These are phyloP conservation scores for Neopelma chrysocephalum DNA, from an alignment of 2,797 vertebrate genomes.

Conservation along the genomic window DNA sequence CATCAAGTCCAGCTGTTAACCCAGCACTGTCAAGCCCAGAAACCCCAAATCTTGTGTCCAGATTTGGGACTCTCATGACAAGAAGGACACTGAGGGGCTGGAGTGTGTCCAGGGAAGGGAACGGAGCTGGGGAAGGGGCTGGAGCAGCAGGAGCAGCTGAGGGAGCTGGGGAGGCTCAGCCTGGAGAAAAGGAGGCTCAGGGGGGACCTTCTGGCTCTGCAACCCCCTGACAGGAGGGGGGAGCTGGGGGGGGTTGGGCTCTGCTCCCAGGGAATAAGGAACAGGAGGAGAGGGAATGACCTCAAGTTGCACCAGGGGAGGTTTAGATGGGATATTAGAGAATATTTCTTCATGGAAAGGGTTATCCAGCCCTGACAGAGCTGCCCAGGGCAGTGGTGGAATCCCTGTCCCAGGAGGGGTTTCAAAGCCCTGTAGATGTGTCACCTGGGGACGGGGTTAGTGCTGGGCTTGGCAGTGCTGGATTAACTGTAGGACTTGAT, in stretches of 20 bases:
- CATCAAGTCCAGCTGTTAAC: not conserved
- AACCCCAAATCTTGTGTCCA: not conserved
- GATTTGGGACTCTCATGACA: not conserved
- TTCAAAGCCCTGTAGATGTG: not conserved
- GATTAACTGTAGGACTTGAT: accelerated
- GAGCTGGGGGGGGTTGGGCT: not conserved
- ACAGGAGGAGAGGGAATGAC: not conserved
- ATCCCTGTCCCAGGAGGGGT: not conserved
- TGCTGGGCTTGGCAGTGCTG: not conserved
- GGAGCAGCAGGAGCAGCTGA: not conserved
- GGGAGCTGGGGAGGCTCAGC: not conserved
- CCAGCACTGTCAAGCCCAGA: not conserved
- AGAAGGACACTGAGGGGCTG: not conserved
- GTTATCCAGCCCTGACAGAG: not conserved
- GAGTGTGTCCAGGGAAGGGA: accelerated
- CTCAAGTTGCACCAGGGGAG: not conserved
- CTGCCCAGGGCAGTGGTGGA: not conserved
- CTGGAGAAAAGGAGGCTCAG: not conserved
- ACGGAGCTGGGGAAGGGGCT: not conserved
- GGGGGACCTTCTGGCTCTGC: not conserved
- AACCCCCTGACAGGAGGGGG: not conserved
- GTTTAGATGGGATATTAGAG: accelerated
- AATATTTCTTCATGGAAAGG: not conserved
- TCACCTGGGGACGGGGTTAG: accelerated
- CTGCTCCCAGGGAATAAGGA: not conserved